Evolutionary conservation across 2,797 vertebrate species (phyloP).

Genomic region (Notamacropus eugenii): DNA sequence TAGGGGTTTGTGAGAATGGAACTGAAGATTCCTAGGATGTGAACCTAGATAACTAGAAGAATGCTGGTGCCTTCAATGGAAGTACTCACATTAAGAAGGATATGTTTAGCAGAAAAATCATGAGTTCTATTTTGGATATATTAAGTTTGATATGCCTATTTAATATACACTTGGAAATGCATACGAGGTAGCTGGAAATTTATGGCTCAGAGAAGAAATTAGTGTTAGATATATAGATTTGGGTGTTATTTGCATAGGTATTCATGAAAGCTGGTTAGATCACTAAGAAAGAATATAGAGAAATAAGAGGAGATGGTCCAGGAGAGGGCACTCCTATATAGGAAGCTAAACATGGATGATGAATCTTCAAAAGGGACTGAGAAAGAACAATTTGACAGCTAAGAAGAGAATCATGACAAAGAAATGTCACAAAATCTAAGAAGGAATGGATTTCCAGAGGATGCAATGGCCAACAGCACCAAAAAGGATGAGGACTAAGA

Average conservation of each 20-base stretch:
- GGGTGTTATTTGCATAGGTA: neutral
- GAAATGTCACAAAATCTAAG: neutral
- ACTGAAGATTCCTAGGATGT: neutral
- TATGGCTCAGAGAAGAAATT: neutral
- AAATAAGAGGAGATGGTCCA: neutral
- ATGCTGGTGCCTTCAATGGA: no score
- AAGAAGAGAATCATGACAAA: no score
- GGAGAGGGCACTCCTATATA: neutral
- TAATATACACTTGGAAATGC: neutral
- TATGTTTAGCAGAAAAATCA: neutral
- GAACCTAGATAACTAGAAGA: no score
- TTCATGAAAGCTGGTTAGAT: neutral
- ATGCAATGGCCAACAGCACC: neutral
- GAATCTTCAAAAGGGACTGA: neutral
- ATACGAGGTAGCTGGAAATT: neutral
- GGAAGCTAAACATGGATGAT: neutral
- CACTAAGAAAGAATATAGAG: neutral
- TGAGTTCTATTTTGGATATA: neutral
- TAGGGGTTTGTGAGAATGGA: neutral
- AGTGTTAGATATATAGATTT: neutral
- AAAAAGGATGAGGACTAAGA: neutral
- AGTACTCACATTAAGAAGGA: neutral
- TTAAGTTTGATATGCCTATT: neutral
- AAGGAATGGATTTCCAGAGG: neutral
- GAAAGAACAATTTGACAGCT: no score